These are phyloP conservation scores for Megalonaias nervosa DNA, from an alignment of 1,140 invertebrate genomes.

Conservation along the genomic window DNA sequence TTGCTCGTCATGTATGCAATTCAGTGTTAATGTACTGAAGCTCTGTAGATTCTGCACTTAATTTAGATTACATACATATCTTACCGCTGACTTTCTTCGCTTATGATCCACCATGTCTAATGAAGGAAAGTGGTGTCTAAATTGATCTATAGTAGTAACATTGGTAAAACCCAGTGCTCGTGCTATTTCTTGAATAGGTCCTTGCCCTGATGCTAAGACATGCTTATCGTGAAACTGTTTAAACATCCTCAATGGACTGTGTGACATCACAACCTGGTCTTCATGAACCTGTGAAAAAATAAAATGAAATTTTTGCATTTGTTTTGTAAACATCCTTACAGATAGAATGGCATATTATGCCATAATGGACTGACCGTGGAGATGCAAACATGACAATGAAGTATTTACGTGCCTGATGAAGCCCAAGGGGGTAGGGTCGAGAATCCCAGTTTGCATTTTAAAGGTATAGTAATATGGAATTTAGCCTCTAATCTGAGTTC, in stretches of 20 bases:
- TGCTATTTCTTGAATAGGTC: slow-evolving; percentile 77
- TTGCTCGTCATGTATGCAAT: neutral
- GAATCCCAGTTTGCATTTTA: too few relatives aligned
- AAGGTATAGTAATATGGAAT: too few relatives aligned
- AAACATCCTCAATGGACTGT: slow-evolving; percentile 80
- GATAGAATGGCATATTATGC: too few relatives aligned
- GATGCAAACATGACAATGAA: too few relatives aligned
- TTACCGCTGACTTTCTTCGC: slow-evolving; percentile 71
- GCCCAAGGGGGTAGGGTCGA: too few relatives aligned
- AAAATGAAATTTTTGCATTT: too few relatives aligned
- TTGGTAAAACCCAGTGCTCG: slow-evolving; percentile 79
- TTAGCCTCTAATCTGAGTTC: too few relatives aligned
- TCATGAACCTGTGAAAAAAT: slow-evolving; percentile 70
- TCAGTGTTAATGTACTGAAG: neutral
- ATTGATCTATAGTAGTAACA: slow-evolving; percentile 77
- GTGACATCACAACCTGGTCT: slow-evolving; percentile 82
- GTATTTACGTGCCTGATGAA: too few relatives aligned
- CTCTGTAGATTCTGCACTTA: too few relatives aligned
- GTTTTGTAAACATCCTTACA: too few relatives aligned
- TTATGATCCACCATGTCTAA: slow-evolving; percentile 82
- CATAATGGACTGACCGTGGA: too few relatives aligned
- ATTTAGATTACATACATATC: slow-evolving; percentile 30
- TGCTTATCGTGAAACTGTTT: slow-evolving; percentile 66
- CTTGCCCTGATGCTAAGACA: slow-evolving; percentile 69
- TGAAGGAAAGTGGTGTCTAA: slow-evolving; percentile 78